These are phyloP conservation scores for Camptogramma bilineatum DNA, from an alignment of 2,888 invertebrate species.

Conservation along the genomic window DNA sequence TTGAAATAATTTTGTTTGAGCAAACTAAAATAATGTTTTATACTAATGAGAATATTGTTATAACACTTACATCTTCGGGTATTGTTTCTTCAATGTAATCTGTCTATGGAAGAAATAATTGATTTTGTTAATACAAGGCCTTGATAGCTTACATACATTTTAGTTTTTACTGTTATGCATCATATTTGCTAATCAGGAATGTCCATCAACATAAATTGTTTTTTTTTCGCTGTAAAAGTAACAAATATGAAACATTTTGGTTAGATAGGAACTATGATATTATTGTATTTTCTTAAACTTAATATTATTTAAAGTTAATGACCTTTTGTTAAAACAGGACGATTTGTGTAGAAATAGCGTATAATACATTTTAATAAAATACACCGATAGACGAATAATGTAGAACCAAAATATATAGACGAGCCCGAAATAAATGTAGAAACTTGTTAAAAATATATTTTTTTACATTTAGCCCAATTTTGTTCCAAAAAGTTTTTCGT, in stretches of 20 bases:
- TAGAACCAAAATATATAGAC: neutral
- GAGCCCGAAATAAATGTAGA: neutral
- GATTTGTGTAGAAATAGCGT: no score
- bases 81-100: slow-evolving; percentile 26
- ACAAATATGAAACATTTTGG: no score
- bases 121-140: slow-evolving; percentile 17
- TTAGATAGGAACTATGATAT: no score
- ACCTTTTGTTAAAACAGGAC: no score
- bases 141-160: slow-evolving; percentile 2
- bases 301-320: no score
- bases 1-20: neutral
- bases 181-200: neutral
- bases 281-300: no score
- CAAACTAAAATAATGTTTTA: no score
- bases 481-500: slow-evolving; percentile 4
- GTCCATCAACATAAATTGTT: no score
- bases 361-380: neutral
- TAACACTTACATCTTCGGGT: slow-evolving; percentile 52
- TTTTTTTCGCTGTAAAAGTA: no score
- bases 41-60: neutral
- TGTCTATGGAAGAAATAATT: slow-evolving; percentile 56
- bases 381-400: neutral
- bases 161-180: neutral
- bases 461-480: slow-evolving; percentile 5
- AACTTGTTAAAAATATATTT: neutral